Evolutionary conservation across 1,140 invertebrate species (phyloP).

Genomic region (Asbolus verrucosus): DNA sequence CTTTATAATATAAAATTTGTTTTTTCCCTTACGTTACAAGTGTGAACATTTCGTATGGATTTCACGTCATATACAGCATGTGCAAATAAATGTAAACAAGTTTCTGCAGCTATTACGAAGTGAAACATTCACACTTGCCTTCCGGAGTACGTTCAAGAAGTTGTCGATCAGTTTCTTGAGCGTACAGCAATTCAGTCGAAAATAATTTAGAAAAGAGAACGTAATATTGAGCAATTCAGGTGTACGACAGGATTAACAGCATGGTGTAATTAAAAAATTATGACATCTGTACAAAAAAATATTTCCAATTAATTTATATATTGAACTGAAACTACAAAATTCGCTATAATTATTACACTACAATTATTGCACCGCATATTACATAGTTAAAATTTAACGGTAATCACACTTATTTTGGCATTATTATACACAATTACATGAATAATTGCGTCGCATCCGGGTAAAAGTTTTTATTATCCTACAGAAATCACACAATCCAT

Average conservation of each 20-base stretch:
- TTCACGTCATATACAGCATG: conserved; percentile 33
- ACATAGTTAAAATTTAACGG: conserved; percentile 34
- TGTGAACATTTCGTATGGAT: conserved; percentile 34
- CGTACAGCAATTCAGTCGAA: not conserved
- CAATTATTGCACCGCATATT: conserved; percentile 44
- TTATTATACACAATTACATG: conserved; percentile 39
- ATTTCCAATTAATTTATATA: not conserved
- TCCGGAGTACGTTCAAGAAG: conserved; percentile 2
- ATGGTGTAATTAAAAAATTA: not conserved
- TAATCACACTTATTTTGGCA: conserved; percentile 42
- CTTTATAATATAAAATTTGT: conserved; percentile 37
- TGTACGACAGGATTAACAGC: conserved; percentile 31
- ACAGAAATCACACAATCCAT: conserved; percentile 20
- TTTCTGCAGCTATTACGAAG: conserved; percentile 16
- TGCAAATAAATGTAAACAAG: conserved; percentile 33
- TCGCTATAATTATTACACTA: conserved; percentile 38
- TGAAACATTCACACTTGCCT: conserved; percentile 21
- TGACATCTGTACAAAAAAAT: conserved; percentile 11
- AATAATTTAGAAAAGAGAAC: conserved; percentile 10
- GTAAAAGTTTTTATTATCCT: conserved; percentile 19
- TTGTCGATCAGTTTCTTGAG: conserved; percentile 12
- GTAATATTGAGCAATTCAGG: conserved; percentile 45
- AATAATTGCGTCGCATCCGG: conserved; percentile 16
- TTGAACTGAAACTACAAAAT: not conserved
- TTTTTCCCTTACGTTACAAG: conserved; percentile 30